These are phyloP conservation scores for Toxotes lorentzi DNA, from an alignment of 2,797 vertebrate species.

Conservation along the genomic window DNA sequence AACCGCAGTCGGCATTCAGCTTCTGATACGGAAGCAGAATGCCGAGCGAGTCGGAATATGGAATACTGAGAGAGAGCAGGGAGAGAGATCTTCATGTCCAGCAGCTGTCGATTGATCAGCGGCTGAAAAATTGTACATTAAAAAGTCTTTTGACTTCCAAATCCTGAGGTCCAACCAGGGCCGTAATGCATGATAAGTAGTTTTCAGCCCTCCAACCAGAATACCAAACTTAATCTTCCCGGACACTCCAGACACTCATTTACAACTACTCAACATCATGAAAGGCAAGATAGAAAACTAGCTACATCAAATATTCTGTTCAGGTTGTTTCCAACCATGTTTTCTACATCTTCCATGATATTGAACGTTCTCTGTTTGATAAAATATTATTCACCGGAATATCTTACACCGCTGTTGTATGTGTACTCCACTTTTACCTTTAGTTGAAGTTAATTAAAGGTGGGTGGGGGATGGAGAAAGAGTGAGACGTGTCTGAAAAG, in stretches of 20 bases:
- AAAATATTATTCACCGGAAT: conserved; percentile 76
- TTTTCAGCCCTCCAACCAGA: conserved; percentile 83
- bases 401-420: conserved; percentile 59
- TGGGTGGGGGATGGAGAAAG: conserved; percentile 4
- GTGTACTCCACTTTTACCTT: conserved; percentile 58
- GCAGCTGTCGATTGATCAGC: conserved; percentile 85
- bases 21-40: conserved; percentile 76
- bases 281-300: conserved; percentile 82
- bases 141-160: conserved; percentile 86
- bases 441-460: conserved; percentile 64
- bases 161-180: conserved; percentile 83
- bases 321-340: conserved; percentile 78
- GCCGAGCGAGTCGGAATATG: conserved; percentile 72
- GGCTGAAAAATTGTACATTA: conserved; percentile 85
- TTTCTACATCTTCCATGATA: conserved; percentile 79
- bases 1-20: conserved; percentile 70
- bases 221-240: conserved; percentile 82
- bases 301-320: conserved; percentile 82
- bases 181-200: conserved; percentile 87
- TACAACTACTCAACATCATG: conserved; percentile 85
- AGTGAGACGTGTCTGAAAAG: conserved; percentile 30
- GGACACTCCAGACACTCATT: conserved; percentile 81
- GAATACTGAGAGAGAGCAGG: conserved; percentile 65
- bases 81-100: conserved; percentile 77
- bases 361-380: conserved; percentile 71